Percentiles rank a stretch among this genome's conserved stretches.
Conservation (phyloP, 2,797 vertebrate species). For the Tadarida brasiliensis region DNA sequence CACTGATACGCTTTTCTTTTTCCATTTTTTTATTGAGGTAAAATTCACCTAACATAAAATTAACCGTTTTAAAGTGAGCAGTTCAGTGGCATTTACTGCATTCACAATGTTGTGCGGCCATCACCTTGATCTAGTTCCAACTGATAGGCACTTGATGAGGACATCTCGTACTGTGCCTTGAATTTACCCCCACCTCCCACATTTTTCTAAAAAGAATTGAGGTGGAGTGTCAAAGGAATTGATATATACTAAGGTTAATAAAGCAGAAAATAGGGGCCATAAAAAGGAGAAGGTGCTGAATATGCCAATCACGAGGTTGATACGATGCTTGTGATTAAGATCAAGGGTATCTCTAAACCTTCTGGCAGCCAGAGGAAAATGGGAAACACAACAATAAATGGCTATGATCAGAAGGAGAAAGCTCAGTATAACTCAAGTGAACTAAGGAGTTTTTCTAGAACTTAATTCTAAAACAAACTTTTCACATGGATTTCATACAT, state of each 20-base stretch:
- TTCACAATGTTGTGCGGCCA: background rate
- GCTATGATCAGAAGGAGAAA: background rate
- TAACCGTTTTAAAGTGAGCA: background rate
- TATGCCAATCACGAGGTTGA: background rate
- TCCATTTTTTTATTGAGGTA: background rate
- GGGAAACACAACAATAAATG: background rate
- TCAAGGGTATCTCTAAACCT: background rate
- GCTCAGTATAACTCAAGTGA: background rate
- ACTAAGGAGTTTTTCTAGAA: background rate
- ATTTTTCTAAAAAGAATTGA: constrained; percentile 41
- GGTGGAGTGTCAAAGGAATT: background rate
- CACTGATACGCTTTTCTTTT: background rate
- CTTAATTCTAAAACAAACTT: constrained; percentile 34
- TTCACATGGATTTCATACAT: background rate
- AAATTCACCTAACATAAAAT: constrained; percentile 22
- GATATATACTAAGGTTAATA: background rate
- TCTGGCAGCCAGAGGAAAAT: background rate
- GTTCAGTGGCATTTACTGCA: background rate
- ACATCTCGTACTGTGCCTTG: background rate
- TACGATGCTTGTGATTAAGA: background rate
- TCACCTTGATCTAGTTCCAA: background rate
- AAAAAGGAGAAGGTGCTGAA: constrained; percentile 11
- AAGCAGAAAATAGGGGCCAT: constrained; percentile 7
- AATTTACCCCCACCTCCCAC: background rate
- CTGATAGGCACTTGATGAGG: background rate